Evolutionary conservation across 2,888 invertebrate species (phyloP).

Genomic region (Xanthia icteritia): DNA sequence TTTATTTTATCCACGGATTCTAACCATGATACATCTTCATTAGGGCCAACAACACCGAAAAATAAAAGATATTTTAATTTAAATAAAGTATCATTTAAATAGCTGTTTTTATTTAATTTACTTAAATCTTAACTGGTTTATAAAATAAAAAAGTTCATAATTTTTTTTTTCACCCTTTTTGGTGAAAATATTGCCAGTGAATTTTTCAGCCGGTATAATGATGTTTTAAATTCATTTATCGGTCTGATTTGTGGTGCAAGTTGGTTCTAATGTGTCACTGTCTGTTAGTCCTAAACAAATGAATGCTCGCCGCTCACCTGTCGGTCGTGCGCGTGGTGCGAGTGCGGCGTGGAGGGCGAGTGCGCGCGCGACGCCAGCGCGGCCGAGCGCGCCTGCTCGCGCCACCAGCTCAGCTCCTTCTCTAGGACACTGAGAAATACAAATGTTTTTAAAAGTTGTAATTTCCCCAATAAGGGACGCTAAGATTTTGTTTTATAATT

Average conservation of each 20-base stretch:
- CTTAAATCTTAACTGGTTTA: too few relatives aligned
- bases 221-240: too few relatives aligned
- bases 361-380: constrained; percentile 83
- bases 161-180: too few relatives aligned
- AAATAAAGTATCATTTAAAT: too few relatives aligned
- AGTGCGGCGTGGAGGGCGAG: constrained; percentile 82
- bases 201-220: too few relatives aligned
- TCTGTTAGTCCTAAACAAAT: not conserved
- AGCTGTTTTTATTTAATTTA: too few relatives aligned
- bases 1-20: too few relatives aligned
- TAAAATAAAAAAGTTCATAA: too few relatives aligned
- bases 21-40: too few relatives aligned
- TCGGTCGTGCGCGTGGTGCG: constrained; percentile 74
- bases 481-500: not conserved
- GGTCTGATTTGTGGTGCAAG: not conserved
- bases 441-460: not conserved
- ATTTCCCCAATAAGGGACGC: not conserved
- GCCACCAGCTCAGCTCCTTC: constrained; percentile 86
- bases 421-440: constrained; percentile 76
- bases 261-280: not conserved
- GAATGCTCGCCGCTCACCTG: constrained; percentile 77
- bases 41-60: too few relatives aligned
- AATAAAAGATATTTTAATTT: too few relatives aligned
- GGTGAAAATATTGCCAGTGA: too few relatives aligned
- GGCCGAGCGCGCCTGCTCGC: constrained; percentile 80